phyloP scores from a whole-genome alignment of 2,113 vertebrate genomes.

The Solea senegalensis region DNA sequence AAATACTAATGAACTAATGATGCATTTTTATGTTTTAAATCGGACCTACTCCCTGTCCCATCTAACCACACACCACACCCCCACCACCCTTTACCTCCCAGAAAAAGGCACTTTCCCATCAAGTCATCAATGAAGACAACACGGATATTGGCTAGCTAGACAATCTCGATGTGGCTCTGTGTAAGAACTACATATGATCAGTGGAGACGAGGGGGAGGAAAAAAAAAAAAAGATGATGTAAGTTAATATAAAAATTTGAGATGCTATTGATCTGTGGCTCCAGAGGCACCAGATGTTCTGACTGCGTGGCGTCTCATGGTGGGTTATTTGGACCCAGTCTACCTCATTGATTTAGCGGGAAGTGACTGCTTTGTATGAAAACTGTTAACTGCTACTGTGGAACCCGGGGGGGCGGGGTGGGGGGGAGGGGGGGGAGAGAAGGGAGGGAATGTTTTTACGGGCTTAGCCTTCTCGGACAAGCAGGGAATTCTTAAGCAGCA shows the following conservation, averaged over 20 bases:
- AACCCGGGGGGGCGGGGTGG: conserved; percentile 63
- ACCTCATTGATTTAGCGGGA: conserved; percentile 86
- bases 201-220: conserved; percentile 42
- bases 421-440: conserved; percentile 46
- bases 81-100: conserved; percentile 52
- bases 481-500: conserved; percentile 84
- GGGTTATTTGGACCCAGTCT: conserved; percentile 84
- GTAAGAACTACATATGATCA: conserved; percentile 67
- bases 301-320: conserved; percentile 76
- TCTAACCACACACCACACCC: conserved; percentile 30
- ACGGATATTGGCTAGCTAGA: conserved; percentile 82
- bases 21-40: conserved; percentile 74
- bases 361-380: conserved; percentile 83
- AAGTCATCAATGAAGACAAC: conserved; percentile 77
- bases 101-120: conserved; percentile 74
- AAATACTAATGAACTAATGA: conserved; percentile 78
- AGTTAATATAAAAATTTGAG: conserved; percentile 69
- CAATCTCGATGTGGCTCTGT: conserved; percentile 82
- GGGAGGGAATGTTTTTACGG: conserved; percentile 73
- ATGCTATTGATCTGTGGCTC: conserved; percentile 76
- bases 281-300: conserved; percentile 70
- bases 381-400: conserved; percentile 84
- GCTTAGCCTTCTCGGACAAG: conserved; percentile 83
- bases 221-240: conserved; percentile 44
- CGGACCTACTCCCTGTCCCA: conserved; percentile 74